phyloP scores from a whole-genome alignment of 2,888 invertebrate genomes.

The Eupeodes luniger region DNA sequence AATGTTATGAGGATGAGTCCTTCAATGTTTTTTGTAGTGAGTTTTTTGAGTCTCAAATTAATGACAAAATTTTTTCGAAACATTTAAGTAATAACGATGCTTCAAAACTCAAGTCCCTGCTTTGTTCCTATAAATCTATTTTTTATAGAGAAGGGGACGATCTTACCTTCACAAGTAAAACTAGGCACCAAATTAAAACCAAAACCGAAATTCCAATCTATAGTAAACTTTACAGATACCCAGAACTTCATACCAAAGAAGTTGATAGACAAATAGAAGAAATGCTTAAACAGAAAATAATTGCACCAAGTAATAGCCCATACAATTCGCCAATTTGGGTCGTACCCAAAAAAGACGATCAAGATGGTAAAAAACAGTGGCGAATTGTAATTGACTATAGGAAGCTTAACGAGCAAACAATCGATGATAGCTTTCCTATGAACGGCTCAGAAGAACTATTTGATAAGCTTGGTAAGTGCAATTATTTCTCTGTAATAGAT shows the following conservation, averaged over 20 bases:
- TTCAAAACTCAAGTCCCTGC: constrained; percentile 16
- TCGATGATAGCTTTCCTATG: too few relatives aligned
- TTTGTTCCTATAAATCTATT: constrained; percentile 6
- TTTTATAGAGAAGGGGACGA: constrained; percentile 10
- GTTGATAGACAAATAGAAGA: constrained; percentile 58
- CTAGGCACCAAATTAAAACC: background rate
- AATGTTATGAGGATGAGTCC: constrained; percentile 23
- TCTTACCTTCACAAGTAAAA: background rate
- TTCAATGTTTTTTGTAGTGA: constrained; percentile 14
- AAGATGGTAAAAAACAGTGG: background rate
- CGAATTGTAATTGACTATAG: constrained; percentile 21
- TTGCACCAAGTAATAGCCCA: too few relatives aligned
- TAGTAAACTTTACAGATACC: constrained; percentile 1
- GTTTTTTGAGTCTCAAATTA: constrained; percentile 1
- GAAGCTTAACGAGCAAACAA: constrained; percentile 1
- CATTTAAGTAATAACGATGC: constrained; percentile 6
- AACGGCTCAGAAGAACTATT: too few relatives aligned
- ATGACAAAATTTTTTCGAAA: constrained; percentile 12
- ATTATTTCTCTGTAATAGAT: background rate
- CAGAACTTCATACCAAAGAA: constrained; percentile 47
- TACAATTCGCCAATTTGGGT: too few relatives aligned
- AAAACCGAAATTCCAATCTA: constrained; percentile 49
- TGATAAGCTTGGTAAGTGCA: too few relatives aligned
- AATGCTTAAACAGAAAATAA: too few relatives aligned
- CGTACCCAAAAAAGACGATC: constrained; percentile 59